Evolutionary conservation across 2,797 vertebrate genomes (phyloP).

Genomic region (Enteromius mattozi): DNA sequence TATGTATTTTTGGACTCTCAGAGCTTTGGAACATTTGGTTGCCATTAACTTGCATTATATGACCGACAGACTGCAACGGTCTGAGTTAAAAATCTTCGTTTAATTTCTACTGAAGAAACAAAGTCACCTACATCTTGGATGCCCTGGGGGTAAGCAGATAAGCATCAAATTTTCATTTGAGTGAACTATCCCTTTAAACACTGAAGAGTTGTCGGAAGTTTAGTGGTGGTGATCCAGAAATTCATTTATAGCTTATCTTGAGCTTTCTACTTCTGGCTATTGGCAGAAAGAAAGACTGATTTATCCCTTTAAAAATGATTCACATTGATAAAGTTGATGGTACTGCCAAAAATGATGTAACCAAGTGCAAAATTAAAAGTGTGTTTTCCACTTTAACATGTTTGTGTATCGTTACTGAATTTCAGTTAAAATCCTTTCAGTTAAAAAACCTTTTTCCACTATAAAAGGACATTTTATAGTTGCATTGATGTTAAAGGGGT

Average conservation of each 20-base stretch:
- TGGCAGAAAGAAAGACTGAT: not conserved
- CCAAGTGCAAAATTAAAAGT: not conserved
- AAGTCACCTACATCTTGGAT: too few relatives aligned
- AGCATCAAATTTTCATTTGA: too few relatives aligned
- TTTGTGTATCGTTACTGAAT: not conserved
- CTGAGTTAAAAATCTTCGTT: too few relatives aligned
- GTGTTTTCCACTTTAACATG: not conserved
- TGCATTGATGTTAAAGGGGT: not conserved
- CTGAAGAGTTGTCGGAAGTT: not conserved
- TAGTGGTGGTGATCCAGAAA: not conserved
- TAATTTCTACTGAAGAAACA: too few relatives aligned
- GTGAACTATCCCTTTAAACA: not conserved
- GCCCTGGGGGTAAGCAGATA: too few relatives aligned
- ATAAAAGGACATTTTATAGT: not conserved
- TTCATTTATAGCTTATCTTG: not conserved
- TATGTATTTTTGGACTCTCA: too few relatives aligned
- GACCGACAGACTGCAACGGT: too few relatives aligned
- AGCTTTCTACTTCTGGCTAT: slow-evolving; percentile 1
- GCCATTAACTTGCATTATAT: too few relatives aligned
- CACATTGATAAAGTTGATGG: not conserved
- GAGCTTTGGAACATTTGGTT: too few relatives aligned
- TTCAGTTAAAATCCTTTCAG: not conserved
- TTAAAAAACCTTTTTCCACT: not conserved
- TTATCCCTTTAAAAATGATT: not conserved
- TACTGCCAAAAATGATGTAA: not conserved